Percentiles rank a stretch among this genome's conserved stretches.
These are phyloP conservation scores for Pipa parva DNA, from an alignment of 2,113 vertebrate species.

Conservation along the genomic window DNA sequence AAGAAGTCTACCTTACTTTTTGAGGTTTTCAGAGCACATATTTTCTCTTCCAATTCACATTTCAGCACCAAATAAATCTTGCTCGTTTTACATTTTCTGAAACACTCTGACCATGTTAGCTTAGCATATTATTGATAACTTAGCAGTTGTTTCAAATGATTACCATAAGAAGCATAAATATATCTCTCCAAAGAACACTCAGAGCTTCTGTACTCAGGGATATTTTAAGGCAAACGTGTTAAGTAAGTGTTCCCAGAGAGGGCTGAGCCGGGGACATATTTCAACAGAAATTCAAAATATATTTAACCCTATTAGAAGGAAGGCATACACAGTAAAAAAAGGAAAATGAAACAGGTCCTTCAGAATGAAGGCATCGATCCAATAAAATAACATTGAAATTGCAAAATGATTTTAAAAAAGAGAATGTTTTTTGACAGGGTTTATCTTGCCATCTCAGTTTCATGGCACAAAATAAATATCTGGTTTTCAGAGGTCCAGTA, in stretches of 20 bases:
- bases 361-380: no score
- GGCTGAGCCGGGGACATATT: background rate
- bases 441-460: no score
- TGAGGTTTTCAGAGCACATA: slow-evolving; percentile 9
- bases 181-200: slow-evolving; percentile 15
- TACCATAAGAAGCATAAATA: slow-evolving; percentile 27
- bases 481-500: no score
- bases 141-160: slow-evolving; percentile 38
- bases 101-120: slow-evolving; percentile 25
- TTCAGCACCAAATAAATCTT: slow-evolving; percentile 47
- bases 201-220: slow-evolving; percentile 15
- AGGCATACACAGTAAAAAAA: background rate
- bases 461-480: no score
- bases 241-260: background rate
- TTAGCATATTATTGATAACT: slow-evolving; percentile 30
- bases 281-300: background rate
- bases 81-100: slow-evolving; percentile 36
- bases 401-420: no score
- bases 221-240: slow-evolving; percentile 4
- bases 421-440: no score
- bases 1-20: slow-evolving; percentile 13
- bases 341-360: background rate
- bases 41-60: slow-evolving; percentile 36
- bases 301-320: background rate
- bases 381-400: no score